A percentile compares a stretch with the other conserved stretches of the same genome.
phyloP scores from a whole-genome alignment of 37 sponge, comb jelly and placozoan genomes.

The Halisarca cf. caerulea region DNA sequence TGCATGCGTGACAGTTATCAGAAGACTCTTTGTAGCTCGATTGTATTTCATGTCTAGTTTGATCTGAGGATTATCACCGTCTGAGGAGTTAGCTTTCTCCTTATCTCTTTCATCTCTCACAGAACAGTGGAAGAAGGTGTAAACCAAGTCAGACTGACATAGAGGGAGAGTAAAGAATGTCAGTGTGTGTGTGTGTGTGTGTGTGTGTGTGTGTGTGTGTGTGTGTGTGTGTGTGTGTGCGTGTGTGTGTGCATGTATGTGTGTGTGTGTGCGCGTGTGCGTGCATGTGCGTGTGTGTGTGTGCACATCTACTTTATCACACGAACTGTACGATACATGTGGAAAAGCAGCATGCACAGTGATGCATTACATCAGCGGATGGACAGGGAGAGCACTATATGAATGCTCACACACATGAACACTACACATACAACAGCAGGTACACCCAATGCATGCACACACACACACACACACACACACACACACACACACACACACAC shows the following conservation, averaged over 20 bases:
- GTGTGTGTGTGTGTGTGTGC: constrained; percentile 25
- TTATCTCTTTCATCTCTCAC: constrained; percentile 82
- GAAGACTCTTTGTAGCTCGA: constrained; percentile 15
- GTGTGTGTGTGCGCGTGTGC: constrained; percentile 15
- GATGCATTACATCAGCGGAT: too few species aligned
- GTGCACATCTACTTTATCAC: too few species aligned
- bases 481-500: too few species aligned
- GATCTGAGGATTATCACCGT: constrained; percentile 17
- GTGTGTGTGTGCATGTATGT: background rate
- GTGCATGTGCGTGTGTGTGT: constrained; percentile 24
- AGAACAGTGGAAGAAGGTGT: constrained; percentile 84
- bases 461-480: too few species aligned
- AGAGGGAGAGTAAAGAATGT: background rate
- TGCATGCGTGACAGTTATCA: constrained; percentile 65
- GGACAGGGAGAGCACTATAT: too few species aligned
- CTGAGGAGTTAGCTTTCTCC: constrained; percentile 14
- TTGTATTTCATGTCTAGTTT: constrained; percentile 64
- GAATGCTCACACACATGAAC: too few species aligned
- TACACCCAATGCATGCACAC: too few species aligned
- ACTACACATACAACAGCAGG: too few species aligned
- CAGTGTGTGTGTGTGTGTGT: constrained; percentile 7
- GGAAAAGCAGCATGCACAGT: too few species aligned
- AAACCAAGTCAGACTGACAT: constrained; percentile 67
- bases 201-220: constrained; percentile 31
- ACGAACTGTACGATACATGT: too few species aligned